These are phyloP conservation scores for Tauraco erythrolophus DNA, from an alignment of 2,113 vertebrate genomes.

Conservation along the genomic window DNA sequence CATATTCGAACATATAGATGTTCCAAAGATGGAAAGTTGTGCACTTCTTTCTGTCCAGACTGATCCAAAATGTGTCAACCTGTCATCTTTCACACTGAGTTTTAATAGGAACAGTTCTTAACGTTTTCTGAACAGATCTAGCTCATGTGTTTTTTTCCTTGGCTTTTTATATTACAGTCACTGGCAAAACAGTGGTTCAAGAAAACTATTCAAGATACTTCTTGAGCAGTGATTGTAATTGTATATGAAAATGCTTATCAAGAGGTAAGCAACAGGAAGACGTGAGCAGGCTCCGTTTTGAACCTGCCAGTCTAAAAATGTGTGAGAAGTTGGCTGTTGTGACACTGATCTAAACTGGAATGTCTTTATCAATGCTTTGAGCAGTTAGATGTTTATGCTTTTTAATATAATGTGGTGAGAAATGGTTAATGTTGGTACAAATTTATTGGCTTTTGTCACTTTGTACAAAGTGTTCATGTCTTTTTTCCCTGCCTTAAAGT, in stretches of 20 bases:
- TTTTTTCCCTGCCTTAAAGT: not conserved
- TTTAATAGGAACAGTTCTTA: not conserved
- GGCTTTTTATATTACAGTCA: not conserved
- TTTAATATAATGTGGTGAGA: not conserved
- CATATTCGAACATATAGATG: not conserved
- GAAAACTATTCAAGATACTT: not conserved
- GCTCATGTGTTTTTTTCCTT: not conserved
- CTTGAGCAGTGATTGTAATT: not conserved
- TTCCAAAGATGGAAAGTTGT: not conserved
- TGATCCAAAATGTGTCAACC: not conserved
- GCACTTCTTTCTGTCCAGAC: not conserved
- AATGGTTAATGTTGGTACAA: not conserved
- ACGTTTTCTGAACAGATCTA: not conserved
- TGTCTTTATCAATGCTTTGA: not conserved
- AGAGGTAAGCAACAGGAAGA: not conserved
- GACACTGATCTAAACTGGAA: not conserved
- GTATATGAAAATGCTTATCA: not conserved
- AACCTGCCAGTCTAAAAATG: not conserved
- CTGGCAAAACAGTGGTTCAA: not conserved
- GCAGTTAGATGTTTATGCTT: not conserved
- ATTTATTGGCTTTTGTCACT: not conserved
- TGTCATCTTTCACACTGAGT: not conserved
- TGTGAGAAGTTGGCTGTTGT: not conserved
- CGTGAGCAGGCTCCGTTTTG: not conserved
- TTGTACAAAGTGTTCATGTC: not conserved